Conservation (phyloP, 2,113 vertebrate genomes). For the Sisor rabdophorus region DNA sequence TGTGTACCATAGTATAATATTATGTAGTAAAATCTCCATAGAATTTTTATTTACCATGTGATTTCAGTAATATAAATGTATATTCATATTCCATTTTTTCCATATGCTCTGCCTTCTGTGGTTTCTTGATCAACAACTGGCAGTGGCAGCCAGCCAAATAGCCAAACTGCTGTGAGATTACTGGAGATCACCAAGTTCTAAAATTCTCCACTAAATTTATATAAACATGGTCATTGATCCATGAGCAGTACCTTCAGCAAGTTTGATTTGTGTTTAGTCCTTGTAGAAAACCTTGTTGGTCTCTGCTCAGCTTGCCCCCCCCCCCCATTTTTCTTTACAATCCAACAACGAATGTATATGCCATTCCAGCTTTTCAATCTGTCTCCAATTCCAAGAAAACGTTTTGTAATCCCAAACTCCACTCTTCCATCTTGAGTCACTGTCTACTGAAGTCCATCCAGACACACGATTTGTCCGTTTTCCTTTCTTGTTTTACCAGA, state of each 20-base stretch:
- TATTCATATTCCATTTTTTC: constrained; percentile 68
- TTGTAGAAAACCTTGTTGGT: constrained; percentile 61
- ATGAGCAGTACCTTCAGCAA: constrained; percentile 70
- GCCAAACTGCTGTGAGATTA: constrained; percentile 71
- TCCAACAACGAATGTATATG: constrained; percentile 73
- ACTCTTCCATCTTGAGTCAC: constrained; percentile 60
- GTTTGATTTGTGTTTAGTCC: constrained; percentile 68
- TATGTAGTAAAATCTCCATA: constrained; percentile 82
- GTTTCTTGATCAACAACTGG: constrained; percentile 59
- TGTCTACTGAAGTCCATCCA: constrained; percentile 64
- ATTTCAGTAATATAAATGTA: constrained; percentile 75
- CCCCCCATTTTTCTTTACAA: constrained; percentile 57
- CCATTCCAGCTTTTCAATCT: constrained; percentile 63
- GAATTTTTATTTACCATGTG: constrained; percentile 71
- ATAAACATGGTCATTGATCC: constrained; percentile 68
- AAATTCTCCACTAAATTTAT: constrained; percentile 62
- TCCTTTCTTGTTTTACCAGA: constrained; percentile 66
- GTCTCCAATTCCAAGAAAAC: constrained; percentile 61
- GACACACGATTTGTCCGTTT: constrained; percentile 60
- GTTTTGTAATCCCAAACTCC: constrained; percentile 57
- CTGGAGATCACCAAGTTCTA: constrained; percentile 67
- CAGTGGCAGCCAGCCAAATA: constrained; percentile 60
- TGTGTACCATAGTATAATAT: constrained; percentile 79
- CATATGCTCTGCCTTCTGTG: constrained; percentile 68
- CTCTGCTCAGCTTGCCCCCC: constrained; percentile 59